Percentiles rank a stretch among this genome's conserved stretches.
Evolutionary conservation across 2,888 invertebrate species (phyloP).

Genomic region (Octodonta nipae): DNA sequence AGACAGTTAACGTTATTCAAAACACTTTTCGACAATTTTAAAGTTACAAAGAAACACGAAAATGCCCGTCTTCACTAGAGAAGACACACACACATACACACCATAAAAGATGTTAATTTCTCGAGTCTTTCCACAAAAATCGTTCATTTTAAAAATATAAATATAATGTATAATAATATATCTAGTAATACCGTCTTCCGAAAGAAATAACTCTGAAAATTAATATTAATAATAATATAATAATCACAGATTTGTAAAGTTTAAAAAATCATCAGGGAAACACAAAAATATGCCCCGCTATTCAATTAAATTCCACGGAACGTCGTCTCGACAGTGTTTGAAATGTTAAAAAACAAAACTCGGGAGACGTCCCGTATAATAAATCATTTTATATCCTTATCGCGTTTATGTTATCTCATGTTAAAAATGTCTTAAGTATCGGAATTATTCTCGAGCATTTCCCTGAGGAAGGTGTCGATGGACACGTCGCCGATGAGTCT

Average conservation of each 20-base stretch:
- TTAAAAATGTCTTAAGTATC: too few relatives aligned
- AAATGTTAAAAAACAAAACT: too few relatives aligned
- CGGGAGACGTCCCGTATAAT: too few relatives aligned
- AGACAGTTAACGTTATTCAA: neutral
- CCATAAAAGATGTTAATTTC: neutral
- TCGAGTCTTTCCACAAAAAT: conserved; percentile 1
- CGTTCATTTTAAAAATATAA: conserved; percentile 4
- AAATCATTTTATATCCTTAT: too few relatives aligned
- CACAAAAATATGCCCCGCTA: too few relatives aligned
- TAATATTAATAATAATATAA: conserved; percentile 10
- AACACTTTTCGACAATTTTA: conserved; percentile 4
- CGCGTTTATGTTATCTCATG: too few relatives aligned
- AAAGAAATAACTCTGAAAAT: conserved; percentile 7
- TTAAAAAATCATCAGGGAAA: conserved; percentile 9
- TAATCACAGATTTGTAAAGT: conserved; percentile 15
- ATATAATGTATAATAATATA: conserved; percentile 8
- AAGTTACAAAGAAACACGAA: conserved; percentile 9
- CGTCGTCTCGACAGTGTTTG: too few relatives aligned
- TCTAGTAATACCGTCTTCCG: conserved; percentile 14
- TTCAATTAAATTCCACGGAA: too few relatives aligned
- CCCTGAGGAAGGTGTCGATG: conserved; percentile 71
- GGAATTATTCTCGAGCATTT: conserved; percentile 55
- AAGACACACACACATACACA: too few relatives aligned
- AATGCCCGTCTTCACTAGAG: too few relatives aligned
- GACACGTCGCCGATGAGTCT: conserved; percentile 77